phyloP scores from a whole-genome alignment of 2,888 invertebrate species.

The Didymodactylos carnosus region DNA sequence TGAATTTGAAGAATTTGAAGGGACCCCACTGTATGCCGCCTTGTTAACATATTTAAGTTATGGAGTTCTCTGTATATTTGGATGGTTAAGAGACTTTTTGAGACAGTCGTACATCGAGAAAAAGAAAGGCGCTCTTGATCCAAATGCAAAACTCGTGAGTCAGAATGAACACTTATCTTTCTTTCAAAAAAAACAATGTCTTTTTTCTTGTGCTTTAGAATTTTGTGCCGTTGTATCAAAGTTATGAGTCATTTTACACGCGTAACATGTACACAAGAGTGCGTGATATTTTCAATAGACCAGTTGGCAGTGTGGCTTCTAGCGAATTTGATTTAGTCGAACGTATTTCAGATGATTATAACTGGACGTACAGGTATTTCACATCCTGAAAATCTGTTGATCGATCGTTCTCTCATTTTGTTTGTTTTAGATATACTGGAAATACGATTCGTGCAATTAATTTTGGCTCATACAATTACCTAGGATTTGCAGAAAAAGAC shows the following conservation, averaged over 20 bases:
- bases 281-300: conserved; percentile 81
- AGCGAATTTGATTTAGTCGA: conserved; percentile 66
- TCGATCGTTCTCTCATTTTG: neutral
- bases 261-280: conserved; percentile 76
- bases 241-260: conserved; percentile 47
- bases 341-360: conserved; percentile 60
- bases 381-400: neutral
- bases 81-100: conserved; percentile 72
- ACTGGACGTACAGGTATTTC: conserved; percentile 66
- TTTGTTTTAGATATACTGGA: conserved; percentile 43
- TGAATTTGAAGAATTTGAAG: conserved; percentile 40
- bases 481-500: conserved; percentile 71
- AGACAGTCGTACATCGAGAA: conserved; percentile 38
- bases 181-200: no score
- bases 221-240: conserved; percentile 36
- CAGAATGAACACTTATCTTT: neutral
- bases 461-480: conserved; percentile 90
- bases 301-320: conserved; percentile 78
- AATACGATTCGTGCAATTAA: conserved; percentile 64
- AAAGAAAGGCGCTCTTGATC: conserved; percentile 25
- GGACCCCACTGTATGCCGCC: conserved; percentile 57
- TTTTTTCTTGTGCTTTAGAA: conserved; percentile 26
- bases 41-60: conserved; percentile 68
- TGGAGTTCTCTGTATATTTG: conserved; percentile 71
- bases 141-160: conserved; percentile 19